A percentile compares a stretch with the other conserved stretches of the same genome.
Conservation (phyloP, 2,797 vertebrate species). For the Telmatherina bonti region DNA sequence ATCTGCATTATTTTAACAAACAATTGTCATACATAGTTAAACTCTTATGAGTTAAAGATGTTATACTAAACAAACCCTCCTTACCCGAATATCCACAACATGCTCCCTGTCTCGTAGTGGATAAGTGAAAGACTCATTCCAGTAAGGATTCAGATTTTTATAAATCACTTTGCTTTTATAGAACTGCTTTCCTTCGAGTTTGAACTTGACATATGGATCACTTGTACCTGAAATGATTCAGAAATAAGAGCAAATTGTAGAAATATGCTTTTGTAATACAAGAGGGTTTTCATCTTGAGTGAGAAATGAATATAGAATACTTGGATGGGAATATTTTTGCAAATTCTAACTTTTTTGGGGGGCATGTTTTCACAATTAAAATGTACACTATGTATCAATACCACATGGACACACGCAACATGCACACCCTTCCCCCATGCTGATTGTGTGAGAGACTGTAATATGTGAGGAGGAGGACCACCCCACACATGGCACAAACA, state of each 20-base stretch:
- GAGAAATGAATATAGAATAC: conserved; percentile 1
- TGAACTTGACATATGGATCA: conserved; percentile 97
- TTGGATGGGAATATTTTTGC: not conserved
- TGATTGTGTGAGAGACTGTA: conserved; percentile 61
- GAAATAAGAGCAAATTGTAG: not conserved
- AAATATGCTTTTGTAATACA: conserved; percentile 18
- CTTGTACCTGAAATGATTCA: conserved; percentile 86
- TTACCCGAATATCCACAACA: conserved; percentile 87
- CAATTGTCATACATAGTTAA: not conserved
- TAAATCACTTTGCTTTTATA: conserved; percentile 97
- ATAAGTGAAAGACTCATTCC: conserved; percentile 93
- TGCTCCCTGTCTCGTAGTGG: conserved; percentile 89
- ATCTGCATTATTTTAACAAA: conserved; percentile 78
- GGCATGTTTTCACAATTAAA: conserved; percentile 37
- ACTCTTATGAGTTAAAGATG: not conserved
- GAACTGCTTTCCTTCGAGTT: conserved; percentile 93
- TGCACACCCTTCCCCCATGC: conserved; percentile 60
- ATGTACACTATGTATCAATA: conserved; percentile 37
- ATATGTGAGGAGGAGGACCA: conserved; percentile 66
- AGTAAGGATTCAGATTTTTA: conserved; percentile 93
- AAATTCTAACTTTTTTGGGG: conserved; percentile 22
- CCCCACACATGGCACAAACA: conserved; percentile 74
- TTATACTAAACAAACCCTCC: conserved; percentile 11
- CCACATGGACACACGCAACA: conserved; percentile 28
- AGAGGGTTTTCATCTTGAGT: not conserved